Evolutionary conservation across 1,140 invertebrate genomes (phyloP).

Genomic region (Cyrtorhinus lividipennis): DNA sequence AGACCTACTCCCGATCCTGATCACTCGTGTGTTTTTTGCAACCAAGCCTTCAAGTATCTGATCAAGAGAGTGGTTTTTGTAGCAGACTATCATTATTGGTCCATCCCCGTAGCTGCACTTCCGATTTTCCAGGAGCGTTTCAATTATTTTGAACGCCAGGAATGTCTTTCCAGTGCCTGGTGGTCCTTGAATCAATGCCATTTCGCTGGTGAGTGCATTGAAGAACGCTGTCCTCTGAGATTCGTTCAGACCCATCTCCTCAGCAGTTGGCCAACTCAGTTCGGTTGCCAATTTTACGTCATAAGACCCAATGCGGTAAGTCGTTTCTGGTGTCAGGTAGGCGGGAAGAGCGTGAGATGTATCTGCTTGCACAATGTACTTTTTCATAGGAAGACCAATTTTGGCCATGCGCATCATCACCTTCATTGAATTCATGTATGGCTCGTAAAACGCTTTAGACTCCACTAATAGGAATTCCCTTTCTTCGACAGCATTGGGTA

Average conservation of each 20-base stretch:
- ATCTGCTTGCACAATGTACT: conserved; percentile 41
- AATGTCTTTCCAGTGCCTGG: conserved; percentile 71
- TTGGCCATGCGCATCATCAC: conserved; percentile 39
- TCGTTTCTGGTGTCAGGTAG: conserved; percentile 22
- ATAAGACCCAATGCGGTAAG: not conserved
- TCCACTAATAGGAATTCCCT: conserved; percentile 43
- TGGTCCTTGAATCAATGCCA: conserved; percentile 61
- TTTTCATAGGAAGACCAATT: conserved; percentile 42
- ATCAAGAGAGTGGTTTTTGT: conserved; percentile 77
- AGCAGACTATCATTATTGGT: conserved; percentile 59
- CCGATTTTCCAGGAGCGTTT: conserved; percentile 40
- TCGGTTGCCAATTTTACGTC: conserved; percentile 26
- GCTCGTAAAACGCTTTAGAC: conserved; percentile 50
- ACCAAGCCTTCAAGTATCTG: conserved; percentile 68
- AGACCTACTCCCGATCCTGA: conserved; percentile 58
- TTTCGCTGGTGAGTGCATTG: conserved; percentile 42
- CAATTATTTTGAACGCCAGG: conserved; percentile 50
- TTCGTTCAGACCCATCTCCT: conserved; percentile 36
- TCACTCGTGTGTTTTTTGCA: conserved; percentile 37
- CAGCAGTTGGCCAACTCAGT: conserved; percentile 30
- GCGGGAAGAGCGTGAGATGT: conserved; percentile 20
- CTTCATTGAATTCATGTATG: conserved; percentile 46
- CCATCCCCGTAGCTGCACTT: conserved; percentile 28
- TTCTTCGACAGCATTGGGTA: not conserved
- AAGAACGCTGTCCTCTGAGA: conserved; percentile 42